Evolutionary conservation across 2,113 vertebrate genomes (phyloP).

Genomic region (Coptodon rendalli): DNA sequence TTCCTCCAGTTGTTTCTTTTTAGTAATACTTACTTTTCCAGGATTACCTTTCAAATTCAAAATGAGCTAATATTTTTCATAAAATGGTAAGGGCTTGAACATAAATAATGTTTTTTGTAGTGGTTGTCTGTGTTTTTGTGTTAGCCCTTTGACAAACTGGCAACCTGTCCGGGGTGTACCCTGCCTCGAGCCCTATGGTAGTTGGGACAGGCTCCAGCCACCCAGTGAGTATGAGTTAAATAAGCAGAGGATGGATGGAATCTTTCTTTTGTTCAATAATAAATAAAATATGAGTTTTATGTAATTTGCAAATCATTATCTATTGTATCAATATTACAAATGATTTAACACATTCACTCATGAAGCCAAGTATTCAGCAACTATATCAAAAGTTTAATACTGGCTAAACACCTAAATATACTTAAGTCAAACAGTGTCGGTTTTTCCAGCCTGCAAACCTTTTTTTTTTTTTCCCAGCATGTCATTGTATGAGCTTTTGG

Average conservation of each 20-base stretch:
- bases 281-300: accelerated
- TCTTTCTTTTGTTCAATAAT: accelerated
- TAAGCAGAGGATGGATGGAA: accelerated
- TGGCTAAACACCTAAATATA: too few relatives aligned
- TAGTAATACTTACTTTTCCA: accelerated
- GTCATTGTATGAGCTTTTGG: not conserved
- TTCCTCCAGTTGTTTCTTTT: not conserved
- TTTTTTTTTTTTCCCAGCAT: not conserved
- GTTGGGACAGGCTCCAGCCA: accelerated
- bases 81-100: accelerated
- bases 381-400: too few relatives aligned
- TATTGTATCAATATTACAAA: not conserved
- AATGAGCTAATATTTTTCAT: too few relatives aligned
- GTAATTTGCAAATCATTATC: not conserved
- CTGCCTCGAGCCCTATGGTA: accelerated
- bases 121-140: too few relatives aligned
- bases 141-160: too few relatives aligned
- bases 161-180: too few relatives aligned
- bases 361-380: too few relatives aligned
- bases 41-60: accelerated
- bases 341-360: too few relatives aligned
- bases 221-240: accelerated
- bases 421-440: too few relatives aligned
- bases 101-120: not conserved
- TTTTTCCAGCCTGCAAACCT: too few relatives aligned